Conservation (phyloP, 2,888 invertebrate genomes). For the Lomographa bimaculata region DNA sequence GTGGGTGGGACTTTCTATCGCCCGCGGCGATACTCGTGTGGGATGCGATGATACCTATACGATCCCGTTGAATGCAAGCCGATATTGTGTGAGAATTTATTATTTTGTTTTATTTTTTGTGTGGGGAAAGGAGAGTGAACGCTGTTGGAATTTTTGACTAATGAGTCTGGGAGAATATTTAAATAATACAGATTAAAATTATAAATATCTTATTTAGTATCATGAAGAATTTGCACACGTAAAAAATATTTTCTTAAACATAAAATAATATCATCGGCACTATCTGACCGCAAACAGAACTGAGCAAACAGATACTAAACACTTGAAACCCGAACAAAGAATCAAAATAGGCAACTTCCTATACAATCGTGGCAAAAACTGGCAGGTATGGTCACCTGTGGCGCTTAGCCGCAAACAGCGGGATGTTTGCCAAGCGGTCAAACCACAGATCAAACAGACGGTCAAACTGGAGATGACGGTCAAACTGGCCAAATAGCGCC, state of each 20-base stretch:
- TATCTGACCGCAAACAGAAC: conserved; percentile 24
- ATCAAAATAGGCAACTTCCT: conserved; percentile 46
- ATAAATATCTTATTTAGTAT: background rate
- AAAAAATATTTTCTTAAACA: too few relatives aligned
- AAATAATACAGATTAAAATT: background rate
- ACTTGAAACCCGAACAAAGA: conserved; percentile 38
- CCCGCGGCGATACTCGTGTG: conserved; percentile 69
- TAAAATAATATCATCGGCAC: conserved; percentile 7
- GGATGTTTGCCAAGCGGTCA: conserved; percentile 52
- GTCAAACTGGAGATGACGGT: conserved; percentile 5
- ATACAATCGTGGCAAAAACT: conserved; percentile 57
- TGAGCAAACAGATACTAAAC: conserved; percentile 40
- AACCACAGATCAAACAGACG: conserved; percentile 26
- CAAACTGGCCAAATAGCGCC: conserved; percentile 54
- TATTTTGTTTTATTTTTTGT: conserved; percentile 16
- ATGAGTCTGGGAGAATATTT: conserved; percentile 1
- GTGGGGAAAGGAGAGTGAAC: conserved; percentile 6
- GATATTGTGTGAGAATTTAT: conserved; percentile 31
- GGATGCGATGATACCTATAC: conserved; percentile 50
- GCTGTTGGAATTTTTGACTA: conserved; percentile 14
- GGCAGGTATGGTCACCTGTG: conserved; percentile 74
- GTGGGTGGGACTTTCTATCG: conserved; percentile 81
- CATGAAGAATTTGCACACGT: too few relatives aligned
- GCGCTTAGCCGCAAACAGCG: conserved; percentile 61
- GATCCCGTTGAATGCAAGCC: conserved; percentile 32